A percentile compares a stretch with the other conserved stretches of the same genome.
These are phyloP conservation scores for Anguilla megastoma DNA, from an alignment of 2,797 vertebrate species.

Conservation along the genomic window DNA sequence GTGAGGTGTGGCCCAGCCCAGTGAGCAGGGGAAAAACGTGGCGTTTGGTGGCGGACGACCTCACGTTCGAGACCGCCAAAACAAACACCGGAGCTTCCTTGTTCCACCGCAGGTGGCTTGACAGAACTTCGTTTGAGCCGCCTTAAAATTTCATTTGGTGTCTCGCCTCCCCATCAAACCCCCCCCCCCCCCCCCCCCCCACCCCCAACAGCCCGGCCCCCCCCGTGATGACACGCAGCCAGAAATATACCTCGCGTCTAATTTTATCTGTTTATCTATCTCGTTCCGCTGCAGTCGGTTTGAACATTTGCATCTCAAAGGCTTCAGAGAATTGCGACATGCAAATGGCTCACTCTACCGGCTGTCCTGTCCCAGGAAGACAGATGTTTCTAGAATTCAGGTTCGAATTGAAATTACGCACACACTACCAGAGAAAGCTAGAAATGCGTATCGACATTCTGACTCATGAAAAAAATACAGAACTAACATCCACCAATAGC, in stretches of 20 bases:
- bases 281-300: no score
- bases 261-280: no score
- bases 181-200: no score
- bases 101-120: neutral
- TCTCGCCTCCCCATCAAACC: no score
- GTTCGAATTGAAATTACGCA: neutral
- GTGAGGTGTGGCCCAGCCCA: neutral
- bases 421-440: neutral
- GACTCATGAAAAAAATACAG: neutral
- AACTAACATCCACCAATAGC: neutral
- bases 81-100: neutral
- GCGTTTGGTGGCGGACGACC: neutral
- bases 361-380: neutral
- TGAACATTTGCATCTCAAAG: neutral
- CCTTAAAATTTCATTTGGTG: no score
- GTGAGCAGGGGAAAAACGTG: neutral
- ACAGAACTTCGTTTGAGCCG: neutral
- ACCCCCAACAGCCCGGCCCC: no score
- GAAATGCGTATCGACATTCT: neutral
- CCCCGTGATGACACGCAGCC: no score
- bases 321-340: neutral
- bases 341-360: neutral
- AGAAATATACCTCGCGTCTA: no score
- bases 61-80: neutral
- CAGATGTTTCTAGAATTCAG: neutral